phyloP scores from a whole-genome alignment of 2,888 invertebrate species.

The Meteorus colon region DNA sequence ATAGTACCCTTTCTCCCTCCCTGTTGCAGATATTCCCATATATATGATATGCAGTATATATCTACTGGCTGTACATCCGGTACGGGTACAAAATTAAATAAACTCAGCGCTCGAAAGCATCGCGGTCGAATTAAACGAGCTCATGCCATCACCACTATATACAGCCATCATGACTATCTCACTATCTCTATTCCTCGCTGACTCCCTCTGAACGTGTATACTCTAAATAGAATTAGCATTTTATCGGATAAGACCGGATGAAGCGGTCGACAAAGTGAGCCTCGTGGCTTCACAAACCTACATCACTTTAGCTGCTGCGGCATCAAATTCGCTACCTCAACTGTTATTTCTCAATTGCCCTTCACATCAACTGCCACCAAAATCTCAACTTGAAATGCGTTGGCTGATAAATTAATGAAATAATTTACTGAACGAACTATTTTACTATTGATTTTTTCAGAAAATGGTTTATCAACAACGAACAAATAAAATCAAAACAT shows the following conservation, averaged over 20 bases:
- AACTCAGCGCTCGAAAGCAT: conserved; percentile 13
- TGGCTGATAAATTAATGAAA: not conserved
- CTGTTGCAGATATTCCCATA: not conserved
- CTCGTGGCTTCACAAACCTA: conserved; percentile 42
- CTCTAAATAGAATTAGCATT: conserved; percentile 60
- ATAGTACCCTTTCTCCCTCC: not conserved
- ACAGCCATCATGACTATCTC: conserved; percentile 27
- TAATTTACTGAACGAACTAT: too few relatives aligned
- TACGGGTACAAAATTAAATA: conserved; percentile 33
- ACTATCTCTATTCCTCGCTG: not conserved
- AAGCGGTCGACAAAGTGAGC: conserved; percentile 46
- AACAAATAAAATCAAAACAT: too few relatives aligned
- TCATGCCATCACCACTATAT: conserved; percentile 27
- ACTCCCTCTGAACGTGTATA: conserved; percentile 40
- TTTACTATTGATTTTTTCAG: too few relatives aligned
- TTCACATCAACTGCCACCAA: not conserved
- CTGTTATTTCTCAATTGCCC: conserved; percentile 23
- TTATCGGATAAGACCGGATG: conserved; percentile 56
- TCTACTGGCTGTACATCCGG: conserved; percentile 1
- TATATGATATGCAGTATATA: not conserved
- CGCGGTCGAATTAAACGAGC: conserved; percentile 33
- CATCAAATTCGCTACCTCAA: conserved; percentile 24
- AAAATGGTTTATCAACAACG: too few relatives aligned
- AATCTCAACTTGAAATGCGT: not conserved
- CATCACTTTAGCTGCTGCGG: conserved; percentile 36